Base-by-base conservation (phyloP, 2,888 invertebrate genomes). In the Stenichneumon culpator region DNA sequence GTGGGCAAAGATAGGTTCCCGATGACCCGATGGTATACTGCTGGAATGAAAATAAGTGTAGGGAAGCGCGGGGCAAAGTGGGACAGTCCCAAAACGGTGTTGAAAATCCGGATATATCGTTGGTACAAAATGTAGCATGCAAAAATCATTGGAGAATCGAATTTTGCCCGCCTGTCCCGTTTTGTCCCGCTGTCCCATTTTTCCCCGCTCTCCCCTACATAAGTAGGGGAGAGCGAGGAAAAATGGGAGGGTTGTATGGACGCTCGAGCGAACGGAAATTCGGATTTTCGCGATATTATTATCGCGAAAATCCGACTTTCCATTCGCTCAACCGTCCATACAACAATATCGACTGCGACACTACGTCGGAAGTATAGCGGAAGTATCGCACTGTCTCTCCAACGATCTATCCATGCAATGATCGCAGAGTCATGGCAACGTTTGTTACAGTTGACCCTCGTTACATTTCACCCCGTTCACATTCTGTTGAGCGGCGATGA, bases 401-500 rank as follows among this genome's bases (percentile, higher is more conserved):
- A 68, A 19, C 52, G 25, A 67, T 44, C 25, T 32, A 16, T 28
- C 32, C 16, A 63, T 63, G 32, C 28, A 11, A 14, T 28, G 32
- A 63, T 63, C 28, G 28, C 63, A 16, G 63, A 63, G 63, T 22
- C 63, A n/a, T 28, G 63, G 14, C n/a, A 32, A 63, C 63, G 28
- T 16, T 63, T 28, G 16, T 32, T 28, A 63, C 28, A 63, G 32
- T 63, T 63, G 63, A 63, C 63, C 63, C 32, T 28, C 16, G 63
- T 63, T 32, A 32, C 63, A 63, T 63, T 28, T 32, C 25, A 32
- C 32, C 32, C 63, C 32, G 28, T 28, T 63, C 28, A 28, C 63
- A n/a, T 7, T 16, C 6, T 2, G 32, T 32, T 2, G 32, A 63
- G 16, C 63, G 32, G 28, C 32, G 28, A 32, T 28, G 63, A 63